phyloP scores from a whole-genome alignment of 2,113 vertebrate species.

The Onychorhynchus coronatus region DNA sequence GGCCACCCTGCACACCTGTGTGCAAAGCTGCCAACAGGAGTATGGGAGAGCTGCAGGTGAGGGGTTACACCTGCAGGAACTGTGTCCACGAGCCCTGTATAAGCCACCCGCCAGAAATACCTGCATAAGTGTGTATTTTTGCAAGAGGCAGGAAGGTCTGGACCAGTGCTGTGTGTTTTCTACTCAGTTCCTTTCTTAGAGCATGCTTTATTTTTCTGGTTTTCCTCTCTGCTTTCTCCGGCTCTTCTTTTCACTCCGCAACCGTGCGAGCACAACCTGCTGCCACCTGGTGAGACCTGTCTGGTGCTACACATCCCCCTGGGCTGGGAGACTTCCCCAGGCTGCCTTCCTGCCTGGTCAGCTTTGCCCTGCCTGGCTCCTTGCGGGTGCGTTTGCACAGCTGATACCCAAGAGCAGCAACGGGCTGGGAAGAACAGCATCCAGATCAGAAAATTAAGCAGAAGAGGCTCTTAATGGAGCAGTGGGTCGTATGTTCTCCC shows the following conservation, averaged over 20 bases:
- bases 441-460: not conserved
- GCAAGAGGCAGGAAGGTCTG: not conserved
- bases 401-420: not conserved
- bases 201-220: not conserved
- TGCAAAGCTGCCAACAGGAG: not conserved
- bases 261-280: not conserved
- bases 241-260: not conserved
- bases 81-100: not conserved
- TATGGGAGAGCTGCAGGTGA: not conserved
- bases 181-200: not conserved
- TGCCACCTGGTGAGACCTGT: not conserved
- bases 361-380: not conserved
- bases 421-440: not conserved
- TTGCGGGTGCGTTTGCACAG: rapidly evolving
- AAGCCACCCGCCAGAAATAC: rapidly evolving
- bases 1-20: rapidly evolving
- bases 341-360: rapidly evolving
- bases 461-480: not conserved
- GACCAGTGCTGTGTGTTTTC: not conserved
- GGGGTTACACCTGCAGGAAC: not conserved
- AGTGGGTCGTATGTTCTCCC: not conserved
- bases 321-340: not conserved
- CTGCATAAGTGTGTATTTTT: not conserved
- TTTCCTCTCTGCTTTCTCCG: not conserved
- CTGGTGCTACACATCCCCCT: not conserved